Conservation (phyloP, 2,888 invertebrate genomes). For the Conops quadrifasciatus region DNA sequence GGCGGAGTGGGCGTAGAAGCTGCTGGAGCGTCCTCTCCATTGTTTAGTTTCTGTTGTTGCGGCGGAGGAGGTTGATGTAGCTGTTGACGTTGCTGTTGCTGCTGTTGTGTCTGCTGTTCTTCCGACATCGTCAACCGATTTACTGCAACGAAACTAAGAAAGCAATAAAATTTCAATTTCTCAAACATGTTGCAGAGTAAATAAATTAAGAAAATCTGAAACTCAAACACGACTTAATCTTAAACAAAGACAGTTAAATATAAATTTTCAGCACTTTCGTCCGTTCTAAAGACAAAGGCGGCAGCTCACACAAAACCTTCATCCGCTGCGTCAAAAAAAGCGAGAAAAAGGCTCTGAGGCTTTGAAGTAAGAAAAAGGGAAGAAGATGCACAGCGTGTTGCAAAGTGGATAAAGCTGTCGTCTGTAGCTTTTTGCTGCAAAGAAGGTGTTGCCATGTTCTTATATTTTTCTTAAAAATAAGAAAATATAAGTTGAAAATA, state of each 20-base stretch:
- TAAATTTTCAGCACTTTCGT: conserved; percentile 23
- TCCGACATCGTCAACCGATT: conserved; percentile 26
- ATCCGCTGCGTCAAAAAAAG: neutral
- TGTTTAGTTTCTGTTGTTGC: conserved; percentile 52
- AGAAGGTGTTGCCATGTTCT: neutral
- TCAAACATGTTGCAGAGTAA: neutral
- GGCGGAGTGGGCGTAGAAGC: conserved; percentile 41
- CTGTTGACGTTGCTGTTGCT: conserved; percentile 47
- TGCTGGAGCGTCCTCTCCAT: conserved; percentile 43
- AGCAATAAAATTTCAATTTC: conserved; percentile 22
- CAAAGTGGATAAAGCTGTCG: neutral
- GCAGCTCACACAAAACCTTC: neutral
- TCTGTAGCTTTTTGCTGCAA: neutral
- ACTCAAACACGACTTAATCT: conserved; percentile 24
- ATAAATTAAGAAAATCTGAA: conserved; percentile 33
- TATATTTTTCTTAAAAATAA: neutral
- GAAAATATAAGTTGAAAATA: neutral
- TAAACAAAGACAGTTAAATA: conserved; percentile 28
- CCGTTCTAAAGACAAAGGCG: conserved; percentile 9
- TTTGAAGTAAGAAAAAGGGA: neutral
- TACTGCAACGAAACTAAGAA: conserved; percentile 23
- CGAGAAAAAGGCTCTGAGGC: conserved; percentile 27
- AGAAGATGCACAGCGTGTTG: conserved; percentile 13
- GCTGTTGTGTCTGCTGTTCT: conserved; percentile 45
- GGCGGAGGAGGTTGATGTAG: conserved; percentile 46